Conservation (phyloP, 2,113 vertebrate species). For the Desmodus rotundus region DNA sequence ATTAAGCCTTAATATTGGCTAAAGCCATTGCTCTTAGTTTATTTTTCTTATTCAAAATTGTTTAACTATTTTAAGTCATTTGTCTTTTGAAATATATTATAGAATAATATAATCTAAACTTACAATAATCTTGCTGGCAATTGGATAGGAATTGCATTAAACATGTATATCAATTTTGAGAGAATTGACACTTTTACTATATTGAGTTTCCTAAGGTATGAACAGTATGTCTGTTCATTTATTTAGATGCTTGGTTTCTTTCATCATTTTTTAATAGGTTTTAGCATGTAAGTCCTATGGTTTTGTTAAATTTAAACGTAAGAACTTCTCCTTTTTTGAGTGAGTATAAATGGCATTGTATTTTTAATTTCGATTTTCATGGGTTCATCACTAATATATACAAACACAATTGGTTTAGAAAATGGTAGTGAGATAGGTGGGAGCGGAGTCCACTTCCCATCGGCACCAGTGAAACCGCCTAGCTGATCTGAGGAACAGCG, state of each 20-base stretch:
- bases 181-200: background rate
- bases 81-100: background rate
- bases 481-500: no score
- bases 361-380: conserved; percentile 10
- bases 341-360: background rate
- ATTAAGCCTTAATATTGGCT: background rate
- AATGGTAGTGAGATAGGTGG: no score
- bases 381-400: background rate
- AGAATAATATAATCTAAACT: background rate
- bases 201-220: background rate
- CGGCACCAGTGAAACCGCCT: no score
- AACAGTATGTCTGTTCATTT: background rate
- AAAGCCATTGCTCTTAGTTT: background rate
- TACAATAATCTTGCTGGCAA: background rate
- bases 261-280: background rate
- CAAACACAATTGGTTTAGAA: no score
- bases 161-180: background rate
- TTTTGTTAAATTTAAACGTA: background rate
- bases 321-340: background rate
- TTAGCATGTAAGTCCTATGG: background rate
- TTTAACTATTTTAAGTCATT: background rate
- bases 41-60: conserved; percentile 17
- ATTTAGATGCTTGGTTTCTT: conserved; percentile 17
- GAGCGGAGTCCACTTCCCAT: no score
- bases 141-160: background rate